Evolutionary conservation across 1,140 invertebrate genomes (phyloP).

Genomic region (Xylocopa sonorina): DNA sequence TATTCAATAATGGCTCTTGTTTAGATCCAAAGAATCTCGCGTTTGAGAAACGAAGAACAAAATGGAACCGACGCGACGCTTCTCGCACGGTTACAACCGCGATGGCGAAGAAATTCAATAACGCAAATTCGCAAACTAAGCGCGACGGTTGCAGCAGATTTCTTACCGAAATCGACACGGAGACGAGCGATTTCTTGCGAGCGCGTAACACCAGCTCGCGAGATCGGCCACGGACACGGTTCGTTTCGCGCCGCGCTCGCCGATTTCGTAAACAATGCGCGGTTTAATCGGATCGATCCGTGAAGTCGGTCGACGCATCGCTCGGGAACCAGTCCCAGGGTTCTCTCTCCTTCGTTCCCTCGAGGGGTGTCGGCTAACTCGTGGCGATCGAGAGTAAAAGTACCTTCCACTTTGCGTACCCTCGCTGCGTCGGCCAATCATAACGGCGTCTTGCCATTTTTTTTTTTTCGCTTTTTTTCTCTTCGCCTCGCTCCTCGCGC

Average conservation of each 20-base stretch:
- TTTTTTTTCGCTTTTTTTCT: neutral
- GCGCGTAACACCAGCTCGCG: neutral
- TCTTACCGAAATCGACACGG: neutral
- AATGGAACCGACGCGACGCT: too few species aligned
- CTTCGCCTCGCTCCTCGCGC: too few species aligned
- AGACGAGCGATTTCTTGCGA: slow-evolving; percentile 1
- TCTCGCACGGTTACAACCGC: neutral
- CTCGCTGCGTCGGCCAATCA: neutral
- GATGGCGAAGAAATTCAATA: neutral
- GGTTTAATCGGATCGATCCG: slow-evolving; percentile 50
- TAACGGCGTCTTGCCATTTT: neutral
- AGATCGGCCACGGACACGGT: slow-evolving; percentile 3
- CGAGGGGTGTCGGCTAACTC: slow-evolving; percentile 39
- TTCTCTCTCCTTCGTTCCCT: slow-evolving; percentile 70
- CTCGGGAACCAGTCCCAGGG: slow-evolving; percentile 74
- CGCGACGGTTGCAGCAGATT: neutral
- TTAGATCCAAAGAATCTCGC: too few species aligned
- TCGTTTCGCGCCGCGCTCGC: neutral
- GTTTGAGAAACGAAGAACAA: too few species aligned
- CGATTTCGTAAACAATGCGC: slow-evolving; percentile 42
- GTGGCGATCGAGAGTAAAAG: slow-evolving; percentile 17
- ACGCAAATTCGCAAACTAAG: slow-evolving; percentile 9
- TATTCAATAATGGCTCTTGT: too few species aligned
- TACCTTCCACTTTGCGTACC: slow-evolving; percentile 1
- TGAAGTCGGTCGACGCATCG: slow-evolving; percentile 59